These are phyloP conservation scores for Enteromius trimaculatus DNA, from an alignment of 2,797 vertebrate species.

Conservation along the genomic window DNA sequence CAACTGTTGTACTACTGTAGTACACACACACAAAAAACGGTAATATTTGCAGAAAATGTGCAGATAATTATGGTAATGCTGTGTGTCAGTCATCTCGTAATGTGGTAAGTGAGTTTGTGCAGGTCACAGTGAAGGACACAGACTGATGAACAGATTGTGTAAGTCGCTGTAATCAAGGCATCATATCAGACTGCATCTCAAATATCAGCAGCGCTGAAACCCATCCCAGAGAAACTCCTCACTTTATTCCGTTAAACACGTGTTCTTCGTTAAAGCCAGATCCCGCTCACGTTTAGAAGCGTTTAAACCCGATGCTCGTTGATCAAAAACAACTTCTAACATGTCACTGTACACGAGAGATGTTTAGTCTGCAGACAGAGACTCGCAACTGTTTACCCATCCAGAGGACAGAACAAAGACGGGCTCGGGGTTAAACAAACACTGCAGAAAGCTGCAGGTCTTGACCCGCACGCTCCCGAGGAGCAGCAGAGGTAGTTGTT, in stretches of 20 bases:
- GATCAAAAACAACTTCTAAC: conserved; percentile 37
- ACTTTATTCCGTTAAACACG: conserved; percentile 42
- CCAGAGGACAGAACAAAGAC: conserved; percentile 23
- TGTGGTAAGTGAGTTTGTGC: not conserved
- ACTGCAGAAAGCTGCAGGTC: not conserved
- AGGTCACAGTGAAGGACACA: conserved; percentile 54
- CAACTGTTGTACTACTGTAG: not conserved
- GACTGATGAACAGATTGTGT: conserved; percentile 58
- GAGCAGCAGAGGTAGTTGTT: conserved; percentile 21
- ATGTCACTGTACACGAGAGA: conserved; percentile 5
- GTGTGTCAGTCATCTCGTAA: not conserved
- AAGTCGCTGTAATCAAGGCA: conserved; percentile 49
- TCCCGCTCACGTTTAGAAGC: not conserved
- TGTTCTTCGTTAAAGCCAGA: conserved; percentile 51
- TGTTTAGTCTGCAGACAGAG: conserved; percentile 26
- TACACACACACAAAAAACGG: not conserved
- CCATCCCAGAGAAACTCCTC: conserved; percentile 29
- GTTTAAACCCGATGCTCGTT: conserved; percentile 7
- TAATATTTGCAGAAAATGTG: not conserved
- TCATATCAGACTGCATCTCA: conserved; percentile 46
- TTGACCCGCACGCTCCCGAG: not conserved
- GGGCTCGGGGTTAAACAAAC: conserved; percentile 3
- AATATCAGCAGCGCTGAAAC: conserved; percentile 34
- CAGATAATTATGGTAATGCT: not conserved
- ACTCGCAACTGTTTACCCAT: conserved; percentile 24